Evolutionary conservation across 1,140 invertebrate genomes (phyloP).

Genomic region (Babylonia areolata): DNA sequence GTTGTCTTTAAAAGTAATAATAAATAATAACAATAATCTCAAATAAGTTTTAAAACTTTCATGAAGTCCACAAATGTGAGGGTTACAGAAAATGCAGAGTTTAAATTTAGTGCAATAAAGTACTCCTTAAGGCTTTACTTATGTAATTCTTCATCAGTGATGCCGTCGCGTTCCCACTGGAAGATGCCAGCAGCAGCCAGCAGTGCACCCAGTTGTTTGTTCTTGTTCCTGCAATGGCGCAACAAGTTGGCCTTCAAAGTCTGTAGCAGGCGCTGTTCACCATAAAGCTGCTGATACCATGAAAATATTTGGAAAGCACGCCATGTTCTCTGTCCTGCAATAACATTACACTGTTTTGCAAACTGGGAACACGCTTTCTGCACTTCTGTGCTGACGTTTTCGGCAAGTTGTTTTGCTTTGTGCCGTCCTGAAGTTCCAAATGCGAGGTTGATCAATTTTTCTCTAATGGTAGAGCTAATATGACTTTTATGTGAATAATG

Average conservation of each 20-base stretch:
- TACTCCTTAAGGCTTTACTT: constrained; percentile 52
- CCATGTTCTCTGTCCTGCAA: constrained; percentile 63
- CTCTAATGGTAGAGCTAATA: background rate
- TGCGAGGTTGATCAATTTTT: background rate
- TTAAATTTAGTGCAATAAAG: too few relatives aligned
- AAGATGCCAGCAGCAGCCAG: constrained; percentile 66
- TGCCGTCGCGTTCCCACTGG: constrained; percentile 67
- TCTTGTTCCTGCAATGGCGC: constrained; percentile 22
- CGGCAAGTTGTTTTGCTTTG: constrained; percentile 7
- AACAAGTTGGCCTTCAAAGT: constrained; percentile 14
- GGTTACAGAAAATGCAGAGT: too few relatives aligned
- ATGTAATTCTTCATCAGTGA: constrained; percentile 67
- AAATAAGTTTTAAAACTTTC: too few relatives aligned
- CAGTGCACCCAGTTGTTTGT: constrained; percentile 41
- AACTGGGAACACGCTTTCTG: constrained; percentile 37
- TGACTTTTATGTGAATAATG: background rate
- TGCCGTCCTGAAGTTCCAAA: background rate
- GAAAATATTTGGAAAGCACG: constrained; percentile 63
- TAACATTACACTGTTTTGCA: constrained; percentile 65
- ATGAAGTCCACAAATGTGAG: too few relatives aligned
- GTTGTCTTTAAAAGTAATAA: too few relatives aligned
- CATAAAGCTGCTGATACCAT: constrained; percentile 68
- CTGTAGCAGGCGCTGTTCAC: constrained; percentile 53
- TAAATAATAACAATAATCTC: too few relatives aligned
- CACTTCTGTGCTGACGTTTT: constrained; percentile 15